Evolutionary conservation across 2,113 vertebrate species (phyloP).

Genomic region (Anolis carolinensis): DNA sequence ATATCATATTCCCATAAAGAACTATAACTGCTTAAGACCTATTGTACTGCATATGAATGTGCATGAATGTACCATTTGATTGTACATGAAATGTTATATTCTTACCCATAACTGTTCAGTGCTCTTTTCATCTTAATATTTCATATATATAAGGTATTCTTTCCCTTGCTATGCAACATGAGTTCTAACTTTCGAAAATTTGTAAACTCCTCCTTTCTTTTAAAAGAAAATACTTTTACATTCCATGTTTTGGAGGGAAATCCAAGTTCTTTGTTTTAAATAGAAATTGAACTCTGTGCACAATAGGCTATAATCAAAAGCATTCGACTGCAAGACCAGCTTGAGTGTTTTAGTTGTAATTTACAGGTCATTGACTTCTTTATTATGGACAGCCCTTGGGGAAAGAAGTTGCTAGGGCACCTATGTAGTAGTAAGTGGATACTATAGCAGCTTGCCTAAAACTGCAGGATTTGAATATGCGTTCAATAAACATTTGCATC

Average conservation of each 20-base stretch:
- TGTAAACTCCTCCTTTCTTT: not conserved
- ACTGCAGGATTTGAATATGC: conserved; percentile 48
- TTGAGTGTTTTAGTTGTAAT: conserved; percentile 62
- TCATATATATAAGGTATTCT: not conserved
- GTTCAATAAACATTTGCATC: conserved; percentile 61
- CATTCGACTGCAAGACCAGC: conserved; percentile 60
- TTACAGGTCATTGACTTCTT: conserved; percentile 66
- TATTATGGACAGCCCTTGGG: conserved; percentile 53
- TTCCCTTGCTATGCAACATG: not conserved
- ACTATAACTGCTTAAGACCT: not conserved
- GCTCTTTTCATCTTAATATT: not conserved
- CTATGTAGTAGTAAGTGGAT: conserved; percentile 28
- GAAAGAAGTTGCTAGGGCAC: conserved; percentile 58
- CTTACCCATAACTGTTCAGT: not conserved
- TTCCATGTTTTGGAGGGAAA: not conserved
- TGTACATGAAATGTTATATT: not conserved
- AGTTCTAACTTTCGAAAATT: not conserved
- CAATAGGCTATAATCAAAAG: conserved; percentile 56
- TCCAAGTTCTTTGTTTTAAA: conserved; percentile 46
- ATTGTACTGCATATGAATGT: not conserved
- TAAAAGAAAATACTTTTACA: not conserved
- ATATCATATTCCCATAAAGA: not conserved
- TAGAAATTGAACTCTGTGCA: conserved; percentile 57
- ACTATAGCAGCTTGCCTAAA: conserved; percentile 32
- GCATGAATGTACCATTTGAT: not conserved